phyloP scores from a whole-genome alignment of 2,113 vertebrate genomes.

The Alligator mississippiensis region DNA sequence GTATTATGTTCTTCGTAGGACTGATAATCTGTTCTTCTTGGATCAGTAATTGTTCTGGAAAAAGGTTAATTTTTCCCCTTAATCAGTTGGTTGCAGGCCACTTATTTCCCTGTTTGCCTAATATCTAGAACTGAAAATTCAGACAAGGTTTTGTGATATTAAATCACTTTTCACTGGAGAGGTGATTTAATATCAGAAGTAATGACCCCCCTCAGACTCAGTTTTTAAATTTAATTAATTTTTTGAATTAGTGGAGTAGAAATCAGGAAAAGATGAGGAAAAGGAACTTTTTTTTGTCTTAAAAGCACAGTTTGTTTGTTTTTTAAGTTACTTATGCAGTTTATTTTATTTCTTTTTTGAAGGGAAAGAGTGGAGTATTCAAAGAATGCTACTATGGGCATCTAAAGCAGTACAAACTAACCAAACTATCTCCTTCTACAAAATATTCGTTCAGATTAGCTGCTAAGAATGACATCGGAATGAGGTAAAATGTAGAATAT shows the following conservation, averaged over 20 bases:
- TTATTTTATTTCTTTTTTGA: background rate
- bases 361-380: conserved; percentile 82
- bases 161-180: background rate
- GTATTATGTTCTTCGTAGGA: background rate
- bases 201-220: background rate
- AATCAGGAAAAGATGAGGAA: background rate
- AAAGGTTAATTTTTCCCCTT: background rate
- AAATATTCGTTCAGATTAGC: conserved; percentile 84
- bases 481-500: conserved; percentile 70
- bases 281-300: background rate
- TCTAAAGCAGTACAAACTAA: conserved; percentile 84
- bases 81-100: rapidly evolving
- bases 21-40: background rate
- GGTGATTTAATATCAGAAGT: rapidly evolving
- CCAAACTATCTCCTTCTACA: conserved; percentile 79
- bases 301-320: rapidly evolving
- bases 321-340: background rate
- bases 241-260: background rate
- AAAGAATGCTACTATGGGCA: conserved; percentile 83
- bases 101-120: background rate
- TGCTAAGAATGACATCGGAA: conserved; percentile 84
- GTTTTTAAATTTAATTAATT: rapidly evolving
- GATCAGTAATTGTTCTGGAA: background rate
- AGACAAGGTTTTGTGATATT: too few species aligned
- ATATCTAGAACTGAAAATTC: background rate